Conservation (phyloP, 2,797 vertebrate genomes). For the Ceryle rudis region DNA sequence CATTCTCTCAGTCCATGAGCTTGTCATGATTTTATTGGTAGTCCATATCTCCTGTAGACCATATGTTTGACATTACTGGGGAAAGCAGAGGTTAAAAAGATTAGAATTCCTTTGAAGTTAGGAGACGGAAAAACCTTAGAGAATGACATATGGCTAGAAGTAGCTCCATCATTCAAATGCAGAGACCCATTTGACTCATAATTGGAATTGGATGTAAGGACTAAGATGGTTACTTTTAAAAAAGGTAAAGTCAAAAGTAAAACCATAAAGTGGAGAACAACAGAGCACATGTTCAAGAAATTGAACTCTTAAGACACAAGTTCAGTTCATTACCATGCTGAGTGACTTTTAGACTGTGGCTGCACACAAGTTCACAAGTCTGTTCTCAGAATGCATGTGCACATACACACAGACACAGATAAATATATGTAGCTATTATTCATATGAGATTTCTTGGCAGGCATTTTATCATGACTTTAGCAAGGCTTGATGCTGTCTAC, state of each 20-base stretch:
- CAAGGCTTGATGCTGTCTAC: not conserved
- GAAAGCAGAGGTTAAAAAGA: conserved; percentile 36
- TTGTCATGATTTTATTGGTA: conserved; percentile 6
- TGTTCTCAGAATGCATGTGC: not conserved
- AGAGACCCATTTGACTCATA: not conserved
- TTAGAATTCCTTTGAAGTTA: conserved; percentile 15
- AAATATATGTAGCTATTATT: not conserved
- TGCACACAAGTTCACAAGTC: not conserved
- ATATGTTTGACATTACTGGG: not conserved
- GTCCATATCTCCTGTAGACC: not conserved
- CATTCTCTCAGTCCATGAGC: not conserved
- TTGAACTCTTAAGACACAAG: not conserved
- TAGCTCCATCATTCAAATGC: not conserved
- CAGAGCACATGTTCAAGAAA: not conserved
- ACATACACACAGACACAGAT: not conserved
- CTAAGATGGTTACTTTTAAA: not conserved
- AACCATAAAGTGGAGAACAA: not conserved
- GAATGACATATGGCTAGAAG: not conserved
- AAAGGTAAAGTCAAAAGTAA: not conserved
- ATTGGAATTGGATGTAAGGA: not conserved
- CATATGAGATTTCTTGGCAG: not conserved
- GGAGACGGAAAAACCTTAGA: not conserved
- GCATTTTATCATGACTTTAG: not conserved
- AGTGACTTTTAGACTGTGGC: not conserved
- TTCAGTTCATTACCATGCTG: not conserved